Conservation (phyloP, 2,797 vertebrate species). For the Scleropages formosus region DNA sequence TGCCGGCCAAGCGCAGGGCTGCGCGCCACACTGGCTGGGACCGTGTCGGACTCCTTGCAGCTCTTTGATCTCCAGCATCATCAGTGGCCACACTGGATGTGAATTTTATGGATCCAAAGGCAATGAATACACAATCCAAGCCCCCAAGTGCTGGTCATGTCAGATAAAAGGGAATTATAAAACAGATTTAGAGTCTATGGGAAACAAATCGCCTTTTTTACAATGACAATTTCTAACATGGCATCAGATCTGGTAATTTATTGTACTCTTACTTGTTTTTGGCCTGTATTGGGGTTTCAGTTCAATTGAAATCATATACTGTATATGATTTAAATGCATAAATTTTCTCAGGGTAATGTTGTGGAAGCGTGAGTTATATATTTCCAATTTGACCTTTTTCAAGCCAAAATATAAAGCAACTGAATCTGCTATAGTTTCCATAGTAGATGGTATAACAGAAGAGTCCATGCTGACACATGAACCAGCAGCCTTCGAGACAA, state of each 20-base stretch:
- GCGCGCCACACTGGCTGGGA: not conserved
- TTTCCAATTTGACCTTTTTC: no score
- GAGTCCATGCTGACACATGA: no score
- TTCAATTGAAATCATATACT: no score
- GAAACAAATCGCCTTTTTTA: constrained; percentile 3
- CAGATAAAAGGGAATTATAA: constrained; percentile 26
- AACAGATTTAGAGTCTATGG: not conserved
- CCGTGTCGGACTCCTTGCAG: not conserved
- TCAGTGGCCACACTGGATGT: not conserved
- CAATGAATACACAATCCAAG: not conserved
- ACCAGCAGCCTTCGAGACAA: no score
- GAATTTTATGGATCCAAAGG: constrained; percentile 2
- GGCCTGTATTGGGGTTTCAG: no score
- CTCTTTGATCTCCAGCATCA: constrained; percentile 26
- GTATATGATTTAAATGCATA: no score
- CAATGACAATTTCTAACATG: not conserved
- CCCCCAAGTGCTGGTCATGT: not conserved
- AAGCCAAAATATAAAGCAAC: no score
- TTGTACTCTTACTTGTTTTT: not conserved
- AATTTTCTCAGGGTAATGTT: no score
- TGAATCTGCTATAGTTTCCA: no score
- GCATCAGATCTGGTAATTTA: not conserved
- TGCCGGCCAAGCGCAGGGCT: not conserved
- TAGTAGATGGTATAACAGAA: no score
- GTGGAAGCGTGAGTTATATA: no score